Evolutionary conservation across 2,113 vertebrate species (phyloP), one percentile per base, ranked within the genome.

Genomic region (Siniperca knerii): DNA sequence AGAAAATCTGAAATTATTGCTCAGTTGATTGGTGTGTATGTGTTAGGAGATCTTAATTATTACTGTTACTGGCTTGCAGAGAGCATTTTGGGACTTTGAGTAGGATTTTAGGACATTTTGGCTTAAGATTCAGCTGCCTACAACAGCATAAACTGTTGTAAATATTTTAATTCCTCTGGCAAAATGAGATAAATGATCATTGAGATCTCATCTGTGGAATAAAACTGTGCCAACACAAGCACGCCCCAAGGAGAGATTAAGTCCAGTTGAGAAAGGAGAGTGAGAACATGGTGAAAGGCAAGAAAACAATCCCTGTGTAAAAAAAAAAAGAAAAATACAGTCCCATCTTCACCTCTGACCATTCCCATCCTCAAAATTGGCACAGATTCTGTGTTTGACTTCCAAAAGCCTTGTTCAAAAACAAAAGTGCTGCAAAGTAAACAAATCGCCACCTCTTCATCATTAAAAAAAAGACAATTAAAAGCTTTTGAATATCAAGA

Each of bases 401-500:
- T 85, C 62, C 40, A 74, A 42, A 79, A 71, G 55, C 40, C n/a
- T 82, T 23, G 42, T 77, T 84, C 18, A 37, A 33, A 46, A 81
- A 29, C 52, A 80, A 69, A 90, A 92, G 85, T 90, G 76, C 83
- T 82, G 74, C 72, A 83, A 92, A 90, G 82, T 83, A 86, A 89
- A 91, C 67, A 67, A 71, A 57, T 74, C 8, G 25, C 71, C 74
- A 50, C 67, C 72, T 75, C 62, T 64, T 84, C 70, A 62, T 90
- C 73, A 68, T 88, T 60, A 82, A 89, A 89, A 88, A 91, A 90
- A 87, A 37, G 25, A 92, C 69, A 82, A 76, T 72, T 89, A 86
- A 90, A 86, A 89, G 75, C 85, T 82, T 91, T 91, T 92, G 81
- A 87, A 91, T 89, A 86, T 87, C 81, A 88, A 91, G 87, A 87